Percentiles rank a stretch among this genome's conserved stretches.
Evolutionary conservation across 1,140 invertebrate species (phyloP).

Genomic region (Drosophila sp.): DNA sequence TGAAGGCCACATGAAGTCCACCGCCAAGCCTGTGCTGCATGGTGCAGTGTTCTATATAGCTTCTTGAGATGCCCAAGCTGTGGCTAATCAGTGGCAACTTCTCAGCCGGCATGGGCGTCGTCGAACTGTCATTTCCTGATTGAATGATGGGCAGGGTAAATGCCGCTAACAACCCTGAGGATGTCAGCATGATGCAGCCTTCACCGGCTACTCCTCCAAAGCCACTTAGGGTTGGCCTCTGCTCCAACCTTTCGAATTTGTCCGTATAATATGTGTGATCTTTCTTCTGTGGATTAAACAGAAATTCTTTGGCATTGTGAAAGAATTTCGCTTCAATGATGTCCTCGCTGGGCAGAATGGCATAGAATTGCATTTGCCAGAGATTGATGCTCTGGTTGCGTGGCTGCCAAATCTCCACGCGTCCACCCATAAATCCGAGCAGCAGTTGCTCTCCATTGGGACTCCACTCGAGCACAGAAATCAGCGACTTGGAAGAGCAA

Average conservation of each 20-base stretch:
- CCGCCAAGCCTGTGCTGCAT: conserved; percentile 86
- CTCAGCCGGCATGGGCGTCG: conserved; percentile 22
- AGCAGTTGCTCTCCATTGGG: conserved; percentile 90
- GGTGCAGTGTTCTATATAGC: conserved; percentile 90
- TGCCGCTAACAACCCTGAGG: conserved; percentile 91
- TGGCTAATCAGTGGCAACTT: conserved; percentile 84
- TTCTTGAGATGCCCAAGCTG: conserved; percentile 89
- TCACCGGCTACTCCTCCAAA: conserved; percentile 92
- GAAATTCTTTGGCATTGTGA: conserved; percentile 90
- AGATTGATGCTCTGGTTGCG: conserved; percentile 92
- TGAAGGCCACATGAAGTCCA: conserved; percentile 89
- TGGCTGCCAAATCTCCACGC: conserved; percentile 90
- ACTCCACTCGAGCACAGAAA: conserved; percentile 94
- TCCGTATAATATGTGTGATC: conserved; percentile 92
- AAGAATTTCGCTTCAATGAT: conserved; percentile 92
- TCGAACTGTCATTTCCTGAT: conserved; percentile 9
- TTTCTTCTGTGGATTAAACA: conserved; percentile 87
- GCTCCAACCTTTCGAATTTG: conserved; percentile 91
- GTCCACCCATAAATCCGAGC: conserved; percentile 89
- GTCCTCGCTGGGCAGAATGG: conserved; percentile 88
- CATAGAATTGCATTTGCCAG: conserved; percentile 86
- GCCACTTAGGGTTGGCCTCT: conserved; percentile 91
- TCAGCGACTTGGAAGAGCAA: conserved; percentile 84
- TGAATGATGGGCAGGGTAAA: conserved; percentile 85
- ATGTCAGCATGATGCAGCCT: conserved; percentile 92